These are phyloP conservation scores for Trinorchestia longiramus DNA, from an alignment of 1,140 invertebrate species.

Conservation along the genomic window DNA sequence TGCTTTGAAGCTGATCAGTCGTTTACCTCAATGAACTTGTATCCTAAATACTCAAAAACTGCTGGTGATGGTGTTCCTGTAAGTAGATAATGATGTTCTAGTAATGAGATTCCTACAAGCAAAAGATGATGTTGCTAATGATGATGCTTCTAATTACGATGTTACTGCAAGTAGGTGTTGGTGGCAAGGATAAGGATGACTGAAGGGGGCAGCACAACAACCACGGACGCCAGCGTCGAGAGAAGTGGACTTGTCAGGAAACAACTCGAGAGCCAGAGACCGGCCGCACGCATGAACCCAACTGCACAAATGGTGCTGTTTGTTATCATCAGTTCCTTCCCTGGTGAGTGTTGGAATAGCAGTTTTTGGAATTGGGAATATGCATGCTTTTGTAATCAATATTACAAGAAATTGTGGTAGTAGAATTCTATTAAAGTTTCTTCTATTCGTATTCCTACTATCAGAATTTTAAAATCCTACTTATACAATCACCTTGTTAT, in stretches of 20 bases:
- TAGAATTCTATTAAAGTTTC: no score
- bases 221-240: no score
- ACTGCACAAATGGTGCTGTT: no score
- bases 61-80: neutral
- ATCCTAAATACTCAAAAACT: neutral
- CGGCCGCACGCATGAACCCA: no score
- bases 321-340: neutral
- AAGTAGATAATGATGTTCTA: neutral
- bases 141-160: neutral
- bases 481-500: no score
- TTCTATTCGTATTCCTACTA: no score
- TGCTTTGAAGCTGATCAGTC: neutral
- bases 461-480: no score
- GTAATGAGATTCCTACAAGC: neutral
- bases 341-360: neutral
- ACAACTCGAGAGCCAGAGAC: no score
- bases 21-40: neutral
- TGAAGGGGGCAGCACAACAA: neutral
- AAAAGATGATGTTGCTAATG: neutral
- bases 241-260: no score
- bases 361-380: neutral
- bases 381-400: neutral
- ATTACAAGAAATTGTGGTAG: no score
- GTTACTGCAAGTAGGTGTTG: neutral
- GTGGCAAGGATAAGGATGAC: neutral